Evolutionary conservation across 2,888 invertebrate species (phyloP), one percentile per base, ranked within the genome.

Genomic region (Calliphora vomitoria): DNA sequence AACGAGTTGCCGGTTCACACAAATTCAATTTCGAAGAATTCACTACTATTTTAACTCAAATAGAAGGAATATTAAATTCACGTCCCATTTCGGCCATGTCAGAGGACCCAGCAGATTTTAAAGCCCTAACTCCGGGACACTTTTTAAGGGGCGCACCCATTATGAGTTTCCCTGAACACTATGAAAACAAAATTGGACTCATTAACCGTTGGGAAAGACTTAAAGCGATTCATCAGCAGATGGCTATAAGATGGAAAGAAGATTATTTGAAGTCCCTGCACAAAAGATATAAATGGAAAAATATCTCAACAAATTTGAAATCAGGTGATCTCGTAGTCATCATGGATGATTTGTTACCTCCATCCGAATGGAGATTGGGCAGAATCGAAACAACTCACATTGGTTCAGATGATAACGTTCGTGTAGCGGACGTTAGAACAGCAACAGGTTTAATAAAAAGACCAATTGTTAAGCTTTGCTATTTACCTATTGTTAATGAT

Each of bases 91-190:
- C 76, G 1, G 79, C 86, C 4, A 1, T 87, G 4, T 75, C 85
- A 2, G 72, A 84, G 15, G 64, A 64, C 3, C 64, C 50, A 3
- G 53, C 31, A 41, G 85, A 80, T 20, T 18, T 88, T 11, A 62
- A 62, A 8, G 85, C 76, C 1, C 18, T 88, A 15, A 82, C 88
- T 11, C 88, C 79, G 0, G 87, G 87, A 4, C 87, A 83, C n/a
- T 87, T 83, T 66, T 20, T 80, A 4, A n/a, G 47, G 20, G 62
- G 75, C 3, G 18, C 35, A 6, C 75, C 62, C 0, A 13, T 50
- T 20, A 50, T 76, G 76, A 18, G 18, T n/a, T 15, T 64, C 3
- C 76, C 76, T 8, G 76, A 64, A 38, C 64, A 4, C 18, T 31
- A n/a, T 8, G 0, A 8, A 1, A 10, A 20, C 8, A 50, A 35